Base-by-base conservation (phyloP, 2,888 invertebrate genomes). In the Troides helena region DNA sequence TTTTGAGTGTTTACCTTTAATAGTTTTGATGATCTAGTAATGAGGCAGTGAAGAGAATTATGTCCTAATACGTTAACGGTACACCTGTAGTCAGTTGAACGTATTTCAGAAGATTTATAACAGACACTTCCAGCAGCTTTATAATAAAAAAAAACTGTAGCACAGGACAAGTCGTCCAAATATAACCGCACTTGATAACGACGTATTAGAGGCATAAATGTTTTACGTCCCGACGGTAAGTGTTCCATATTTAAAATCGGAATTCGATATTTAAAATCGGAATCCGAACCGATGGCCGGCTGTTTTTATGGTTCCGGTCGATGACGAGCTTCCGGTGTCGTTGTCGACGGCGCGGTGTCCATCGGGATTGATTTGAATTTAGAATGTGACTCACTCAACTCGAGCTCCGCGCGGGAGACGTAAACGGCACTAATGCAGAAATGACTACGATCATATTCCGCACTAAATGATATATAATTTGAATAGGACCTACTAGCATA, bases 111-210 rank as follows among this genome's bases (percentile, higher is more conserved):
- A 23, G 21, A 21, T 12, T 57, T 57, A 21, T 21, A 21, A 5
- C 10, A 18, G 21, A 21, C 30, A 56, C 74, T 75, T 87, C 86
- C 71, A 82, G 77, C 56, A 8, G 43, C 62, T 71, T 6, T 80
- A 81, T 53, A 25, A 74, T 57, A 21, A 8, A 75, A 77, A 39
- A 25, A 68, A 67, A 69, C 65, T 50, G 58, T 68, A 73, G 74
- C 75, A 74, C 79, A 86, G 84, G 89, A 89, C 89, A 89, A 80
- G 80, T 81, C 84, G 72, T 84, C 86, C 87, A 80, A 85, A 88
- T 88, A 88, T 89, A 89, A 85, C 85, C 78, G 84, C 88, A 88
- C 89, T 89, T 87, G 90, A 89, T 89, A 89, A 88, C 87, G 85
- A 85, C 80, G 87, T 86, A 87, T 87, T 87, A 87, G 85, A 87